Percentiles rank a stretch among this genome's conserved stretches.
These are phyloP conservation scores for Atta texana DNA, from an alignment of 1,140 invertebrate species.

Conservation along the genomic window DNA sequence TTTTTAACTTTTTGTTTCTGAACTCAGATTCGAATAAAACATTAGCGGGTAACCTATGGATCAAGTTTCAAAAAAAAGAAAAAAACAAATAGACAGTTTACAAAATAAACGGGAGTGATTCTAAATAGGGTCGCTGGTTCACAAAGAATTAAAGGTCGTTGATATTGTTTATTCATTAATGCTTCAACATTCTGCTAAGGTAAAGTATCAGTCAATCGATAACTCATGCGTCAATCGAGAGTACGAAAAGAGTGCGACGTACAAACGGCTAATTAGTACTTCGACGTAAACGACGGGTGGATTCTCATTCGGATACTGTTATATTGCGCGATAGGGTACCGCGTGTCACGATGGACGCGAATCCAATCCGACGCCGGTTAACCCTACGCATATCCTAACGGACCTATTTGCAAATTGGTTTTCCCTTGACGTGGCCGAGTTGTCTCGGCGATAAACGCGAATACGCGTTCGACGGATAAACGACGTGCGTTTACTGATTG, in stretches of 20 bases:
- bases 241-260: neutral
- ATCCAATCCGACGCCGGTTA: conserved; percentile 69
- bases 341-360: conserved; percentile 63
- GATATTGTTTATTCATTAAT: neutral
- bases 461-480: conserved; percentile 64
- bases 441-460: conserved; percentile 69
- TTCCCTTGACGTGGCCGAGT: conserved; percentile 68
- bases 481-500: conserved; percentile 74
- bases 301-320: conserved; percentile 61
- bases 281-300: conserved; percentile 59
- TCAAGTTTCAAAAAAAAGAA: no score
- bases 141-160: no score
- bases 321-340: conserved; percentile 42
- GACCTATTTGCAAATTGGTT: conserved; percentile 78
- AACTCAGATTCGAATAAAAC: no score
- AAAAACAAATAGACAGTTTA: no score
- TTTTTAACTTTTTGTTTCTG: no score
- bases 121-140: no score
- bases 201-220: conserved; percentile 55
- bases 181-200: neutral
- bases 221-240: conserved; percentile 55
- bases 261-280: conserved; percentile 71
- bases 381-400: conserved; percentile 64
- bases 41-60: no score
- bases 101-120: no score